Evolutionary conservation across 2,888 invertebrate genomes (phyloP), one percentile per base, ranked within the genome.

Genomic region (Cataglyphis altisquamis): DNA sequence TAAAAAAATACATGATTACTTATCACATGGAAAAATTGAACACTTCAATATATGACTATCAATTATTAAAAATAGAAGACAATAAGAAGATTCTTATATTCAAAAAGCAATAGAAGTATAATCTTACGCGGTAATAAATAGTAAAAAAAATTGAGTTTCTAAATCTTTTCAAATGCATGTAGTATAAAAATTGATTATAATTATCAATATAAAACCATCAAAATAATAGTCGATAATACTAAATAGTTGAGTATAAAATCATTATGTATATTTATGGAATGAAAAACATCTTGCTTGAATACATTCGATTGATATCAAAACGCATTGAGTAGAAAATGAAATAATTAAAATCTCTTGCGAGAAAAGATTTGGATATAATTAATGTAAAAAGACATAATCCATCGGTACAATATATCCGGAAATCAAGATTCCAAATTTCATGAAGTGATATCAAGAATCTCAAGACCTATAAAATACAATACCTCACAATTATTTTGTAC

Each of bases 121-220:
- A 64, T 64, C 15, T 66, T 68, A 12, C 3, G 6, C 57, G 10
- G 39, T 36, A 5, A 8, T 10, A 62, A 73, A 8, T 62, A 62
- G 29, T 73, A 15, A 39, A 32, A 32, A 55, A 32, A 21, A 55
- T 36, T n/a, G 18, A n/a, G 48, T n/a, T 52, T 18, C 3, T 25
- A 57, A 72, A 29, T 60, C 25, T 60, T 18, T 39, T 25, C 39
- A 3, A 8, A 72, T 12, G 12, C 21, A 55, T 36, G 18, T 3
- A 73, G 25, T 73, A 45, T 45, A 41, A 41, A 73, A 67, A 39
- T 73, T 62, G 15, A 29, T 21, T 70, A 29, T 25, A 25, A 25
- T 25, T 25, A 25, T 25, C 36, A 62, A 57, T 60, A 73, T 21
- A 18, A 25, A 73, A 21, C 3, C 18, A 72, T 73, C 55, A 15